Evolutionary conservation across 2,888 invertebrate species (phyloP), one percentile per base, ranked within the genome.

Genomic region (Helleia helle): DNA sequence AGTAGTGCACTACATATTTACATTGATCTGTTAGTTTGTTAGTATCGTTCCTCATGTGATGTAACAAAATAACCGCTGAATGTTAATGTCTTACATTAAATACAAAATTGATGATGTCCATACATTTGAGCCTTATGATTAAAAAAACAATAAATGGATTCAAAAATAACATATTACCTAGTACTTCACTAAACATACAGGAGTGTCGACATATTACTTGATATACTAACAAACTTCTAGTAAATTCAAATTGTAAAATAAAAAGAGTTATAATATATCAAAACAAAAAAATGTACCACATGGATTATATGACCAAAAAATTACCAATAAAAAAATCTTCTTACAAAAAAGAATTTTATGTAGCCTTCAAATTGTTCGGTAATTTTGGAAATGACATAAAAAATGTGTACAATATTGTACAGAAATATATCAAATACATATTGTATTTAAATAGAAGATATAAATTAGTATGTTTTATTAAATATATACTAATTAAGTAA

Each of bases 91-190:
- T 7, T 12, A 30, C 8, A 22, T 22, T 15, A n/a, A 15, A 34
- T 22, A 22, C 22, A 34, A 34, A 30, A 34, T 22, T 22, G 34
- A 34, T 34, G 17, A 9, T 18, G 3, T 9, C 34, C 22, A 12
- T 34, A 8, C n/a, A 30, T 30, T 34, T 34, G 34, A 34, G 17
- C 17, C 34, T 34, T 34, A 22, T 22, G 9, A 22, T 12, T 18
- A 34, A 22, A 12, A 29, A 34, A 34, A 34, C 34, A 34, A 34
- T 34, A 34, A 34, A 34, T 34, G 34, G 18, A n/a, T 9, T 34
- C 34, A 34, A 34, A 34, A 34, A 18, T 34, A 34, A 34, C 34
- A 34, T 34, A 34, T 34, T 34, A 34, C 18, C 34, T 34, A 22
- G 34, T 22, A 34, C 12, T 12, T n/a, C n/a, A 18, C 34, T 34